These are phyloP conservation scores for Apomyelois bistriatella DNA, from an alignment of 2,888 invertebrate species.

Conservation along the genomic window DNA sequence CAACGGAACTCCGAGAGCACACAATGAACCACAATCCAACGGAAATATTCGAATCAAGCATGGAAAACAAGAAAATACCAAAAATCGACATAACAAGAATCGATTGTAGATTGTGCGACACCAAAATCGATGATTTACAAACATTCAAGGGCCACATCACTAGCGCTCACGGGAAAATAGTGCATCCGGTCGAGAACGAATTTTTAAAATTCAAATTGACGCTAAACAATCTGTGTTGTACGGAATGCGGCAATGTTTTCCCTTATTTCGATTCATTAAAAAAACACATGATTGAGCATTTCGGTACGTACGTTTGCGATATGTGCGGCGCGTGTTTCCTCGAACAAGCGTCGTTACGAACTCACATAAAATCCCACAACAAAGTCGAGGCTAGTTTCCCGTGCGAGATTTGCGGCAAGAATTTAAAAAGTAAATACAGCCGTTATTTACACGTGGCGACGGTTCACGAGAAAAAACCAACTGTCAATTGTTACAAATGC, in stretches of 20 bases:
- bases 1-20: slow-evolving; percentile 56
- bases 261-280: slow-evolving; percentile 61
- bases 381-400: slow-evolving; percentile 60
- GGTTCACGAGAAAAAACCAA: slow-evolving; percentile 60
- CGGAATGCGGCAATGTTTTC: slow-evolving; percentile 54
- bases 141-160: slow-evolving; percentile 49
- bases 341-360: slow-evolving; percentile 60
- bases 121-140: slow-evolving; percentile 25
- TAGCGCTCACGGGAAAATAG: slow-evolving; percentile 35
- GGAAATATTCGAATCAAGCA: slow-evolving; percentile 44
- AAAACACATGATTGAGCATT: slow-evolving; percentile 66
- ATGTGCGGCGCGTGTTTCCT: slow-evolving; percentile 70
- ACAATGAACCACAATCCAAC: slow-evolving; percentile 54
- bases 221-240: slow-evolving; percentile 49
- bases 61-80: slow-evolving; percentile 57
- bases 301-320: slow-evolving; percentile 64
- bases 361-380: slow-evolving; percentile 60
- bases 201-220: slow-evolving; percentile 59
- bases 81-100: slow-evolving; percentile 66
- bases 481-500: slow-evolving; percentile 62
- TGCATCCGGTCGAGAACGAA: slow-evolving; percentile 52
- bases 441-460: slow-evolving; percentile 55
- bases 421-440: slow-evolving; percentile 62
- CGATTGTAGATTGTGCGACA: slow-evolving; percentile 36
- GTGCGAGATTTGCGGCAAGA: slow-evolving; percentile 72